These are phyloP conservation scores for Phaonia tiefii DNA, from an alignment of 2,888 invertebrate genomes.

Conservation along the genomic window DNA sequence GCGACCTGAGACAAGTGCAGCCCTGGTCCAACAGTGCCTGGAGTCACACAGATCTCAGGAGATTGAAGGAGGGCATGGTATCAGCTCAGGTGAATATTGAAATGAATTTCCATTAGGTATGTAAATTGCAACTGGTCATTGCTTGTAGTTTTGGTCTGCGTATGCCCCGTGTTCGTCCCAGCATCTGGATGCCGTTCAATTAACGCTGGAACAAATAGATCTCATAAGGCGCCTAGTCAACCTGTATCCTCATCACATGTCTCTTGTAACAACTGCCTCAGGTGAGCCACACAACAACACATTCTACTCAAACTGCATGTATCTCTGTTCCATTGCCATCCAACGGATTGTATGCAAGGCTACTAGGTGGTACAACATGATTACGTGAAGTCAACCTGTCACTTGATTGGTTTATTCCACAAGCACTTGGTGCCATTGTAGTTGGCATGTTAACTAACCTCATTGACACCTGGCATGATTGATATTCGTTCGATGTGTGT, in stretches of 20 bases:
- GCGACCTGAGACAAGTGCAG: slow-evolving; percentile 85
- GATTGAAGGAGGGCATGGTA: slow-evolving; percentile 87
- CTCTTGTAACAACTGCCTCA: slow-evolving; percentile 88
- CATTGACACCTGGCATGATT: slow-evolving; percentile 66
- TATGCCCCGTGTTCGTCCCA: slow-evolving; percentile 92
- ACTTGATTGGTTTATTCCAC: too few relatives aligned
- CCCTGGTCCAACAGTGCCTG: slow-evolving; percentile 89
- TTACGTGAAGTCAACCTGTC: background rate
- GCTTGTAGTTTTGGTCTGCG: slow-evolving; percentile 90
- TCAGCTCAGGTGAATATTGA: slow-evolving; percentile 87
- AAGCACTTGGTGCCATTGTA: slow-evolving; percentile 7
- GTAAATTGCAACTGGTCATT: background rate
- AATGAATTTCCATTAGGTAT: too few relatives aligned
- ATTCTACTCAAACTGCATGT: too few relatives aligned
- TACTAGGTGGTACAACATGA: too few relatives aligned
- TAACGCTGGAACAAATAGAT: slow-evolving; percentile 92
- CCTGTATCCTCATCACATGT: slow-evolving; percentile 89
- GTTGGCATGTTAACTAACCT: slow-evolving; percentile 58
- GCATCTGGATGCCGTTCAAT: slow-evolving; percentile 91
- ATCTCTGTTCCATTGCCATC: too few relatives aligned
- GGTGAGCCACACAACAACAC: too few relatives aligned
- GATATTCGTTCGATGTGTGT: slow-evolving; percentile 56
- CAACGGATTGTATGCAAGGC: too few relatives aligned
- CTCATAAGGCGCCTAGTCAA: slow-evolving; percentile 90
- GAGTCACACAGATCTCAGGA: slow-evolving; percentile 89